phyloP scores from a whole-genome alignment of 2,113 vertebrate genomes.

The Phodopus roborovskii region DNA sequence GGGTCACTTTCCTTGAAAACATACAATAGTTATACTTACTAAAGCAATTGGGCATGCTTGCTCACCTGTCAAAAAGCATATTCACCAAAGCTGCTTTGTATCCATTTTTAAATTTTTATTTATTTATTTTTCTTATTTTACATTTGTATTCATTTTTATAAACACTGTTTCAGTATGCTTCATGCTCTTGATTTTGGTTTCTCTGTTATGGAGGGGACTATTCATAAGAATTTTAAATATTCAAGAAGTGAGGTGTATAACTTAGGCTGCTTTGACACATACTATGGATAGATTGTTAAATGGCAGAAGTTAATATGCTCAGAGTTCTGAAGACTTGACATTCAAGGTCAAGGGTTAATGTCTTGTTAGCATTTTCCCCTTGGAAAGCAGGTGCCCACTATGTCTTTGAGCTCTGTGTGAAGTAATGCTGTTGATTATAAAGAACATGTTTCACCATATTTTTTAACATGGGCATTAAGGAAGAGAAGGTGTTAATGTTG shows the following conservation, averaged over 20 bases:
- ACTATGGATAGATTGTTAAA: not conserved
- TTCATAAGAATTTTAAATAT: conserved; percentile 15
- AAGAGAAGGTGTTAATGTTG: not conserved
- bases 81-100: not conserved
- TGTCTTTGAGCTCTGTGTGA: not conserved
- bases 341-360: not conserved
- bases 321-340: not conserved
- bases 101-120: not conserved
- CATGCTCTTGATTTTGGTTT: not conserved
- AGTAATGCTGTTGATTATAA: not conserved
- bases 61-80: not conserved
- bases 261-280: not conserved
- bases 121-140: no score
- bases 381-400: not conserved
- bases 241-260: not conserved
- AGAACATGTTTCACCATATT: not conserved
- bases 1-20: not conserved
- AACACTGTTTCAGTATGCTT: not conserved
- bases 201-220: not conserved
- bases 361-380: not conserved
- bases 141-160: not conserved
- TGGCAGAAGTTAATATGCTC: not conserved
- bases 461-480: not conserved
- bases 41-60: not conserved
- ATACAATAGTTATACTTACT: not conserved